phyloP scores from a whole-genome alignment of 2,888 invertebrate species.

The Aphidoletes aphidimyza region DNA sequence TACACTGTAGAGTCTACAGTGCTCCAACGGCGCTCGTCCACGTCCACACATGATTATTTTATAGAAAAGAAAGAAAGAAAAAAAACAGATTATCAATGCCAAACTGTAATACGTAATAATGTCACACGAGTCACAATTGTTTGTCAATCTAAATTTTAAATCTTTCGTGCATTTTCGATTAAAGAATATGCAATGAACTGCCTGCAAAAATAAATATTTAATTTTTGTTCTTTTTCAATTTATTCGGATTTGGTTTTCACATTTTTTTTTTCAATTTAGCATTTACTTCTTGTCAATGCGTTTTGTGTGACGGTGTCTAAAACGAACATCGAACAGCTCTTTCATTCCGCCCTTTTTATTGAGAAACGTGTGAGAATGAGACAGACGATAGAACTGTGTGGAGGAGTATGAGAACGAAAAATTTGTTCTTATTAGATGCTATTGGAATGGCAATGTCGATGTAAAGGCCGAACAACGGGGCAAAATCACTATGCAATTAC shows the following conservation, averaged over 20 bases:
- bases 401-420: too few relatives aligned
- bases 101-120: constrained; percentile 41
- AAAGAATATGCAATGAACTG: constrained; percentile 47
- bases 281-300: background rate
- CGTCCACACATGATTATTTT: background rate
- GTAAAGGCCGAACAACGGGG: background rate
- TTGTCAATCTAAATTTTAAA: constrained; percentile 45
- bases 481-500: background rate
- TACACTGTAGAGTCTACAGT: too few relatives aligned
- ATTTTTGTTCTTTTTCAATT: constrained; percentile 32
- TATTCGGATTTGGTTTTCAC: background rate
- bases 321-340: too few relatives aligned
- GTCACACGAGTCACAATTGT: constrained; percentile 49
- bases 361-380: background rate
- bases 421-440: constrained; percentile 36
- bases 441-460: background rate
- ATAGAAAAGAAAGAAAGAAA: too few relatives aligned
- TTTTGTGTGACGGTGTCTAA: too few relatives aligned
- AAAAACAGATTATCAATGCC: constrained; percentile 51
- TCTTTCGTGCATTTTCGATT: constrained; percentile 38
- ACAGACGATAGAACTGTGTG: too few relatives aligned
- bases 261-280: background rate
- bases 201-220: constrained; percentile 16
- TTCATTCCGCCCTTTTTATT: background rate
- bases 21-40: background rate